A percentile compares a stretch with the other conserved stretches of the same genome.
These are phyloP conservation scores for Nycticebus coucang DNA, from an alignment of 2,113 vertebrate genomes.

Conservation along the genomic window DNA sequence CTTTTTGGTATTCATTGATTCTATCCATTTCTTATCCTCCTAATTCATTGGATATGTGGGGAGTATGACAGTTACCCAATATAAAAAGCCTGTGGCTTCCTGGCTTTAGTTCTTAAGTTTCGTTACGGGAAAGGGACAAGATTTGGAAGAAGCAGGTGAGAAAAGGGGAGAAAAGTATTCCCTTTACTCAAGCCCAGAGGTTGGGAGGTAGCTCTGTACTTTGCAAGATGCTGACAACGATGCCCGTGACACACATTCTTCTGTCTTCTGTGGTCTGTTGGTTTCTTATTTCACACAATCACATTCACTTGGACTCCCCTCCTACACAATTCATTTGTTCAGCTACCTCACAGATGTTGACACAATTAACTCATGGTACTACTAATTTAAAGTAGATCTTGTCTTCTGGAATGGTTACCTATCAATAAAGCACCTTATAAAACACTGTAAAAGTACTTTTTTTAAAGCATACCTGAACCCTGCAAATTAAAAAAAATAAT, in stretches of 20 bases:
- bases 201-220: neutral
- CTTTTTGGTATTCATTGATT: neutral
- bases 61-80: neutral
- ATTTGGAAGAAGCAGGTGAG: neutral
- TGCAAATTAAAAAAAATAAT: neutral
- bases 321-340: neutral
- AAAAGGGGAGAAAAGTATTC: neutral
- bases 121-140: neutral
- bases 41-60: neutral
- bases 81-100: neutral
- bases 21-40: neutral
- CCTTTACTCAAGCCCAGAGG: fast-evolving
- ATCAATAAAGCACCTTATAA: neutral
- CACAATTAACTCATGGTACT: neutral
- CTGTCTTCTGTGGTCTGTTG: neutral
- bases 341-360: neutral
- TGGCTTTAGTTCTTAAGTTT: neutral
- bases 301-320: neutral
- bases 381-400: neutral
- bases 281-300: neutral
- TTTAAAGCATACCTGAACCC: constrained; percentile 12
- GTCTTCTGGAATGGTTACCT: neutral
- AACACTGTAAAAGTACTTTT: neutral
- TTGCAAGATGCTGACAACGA: neutral
- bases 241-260: fast-evolving